phyloP scores from a whole-genome alignment of 2,888 invertebrate genomes.

The Charanyca ferruginea region DNA sequence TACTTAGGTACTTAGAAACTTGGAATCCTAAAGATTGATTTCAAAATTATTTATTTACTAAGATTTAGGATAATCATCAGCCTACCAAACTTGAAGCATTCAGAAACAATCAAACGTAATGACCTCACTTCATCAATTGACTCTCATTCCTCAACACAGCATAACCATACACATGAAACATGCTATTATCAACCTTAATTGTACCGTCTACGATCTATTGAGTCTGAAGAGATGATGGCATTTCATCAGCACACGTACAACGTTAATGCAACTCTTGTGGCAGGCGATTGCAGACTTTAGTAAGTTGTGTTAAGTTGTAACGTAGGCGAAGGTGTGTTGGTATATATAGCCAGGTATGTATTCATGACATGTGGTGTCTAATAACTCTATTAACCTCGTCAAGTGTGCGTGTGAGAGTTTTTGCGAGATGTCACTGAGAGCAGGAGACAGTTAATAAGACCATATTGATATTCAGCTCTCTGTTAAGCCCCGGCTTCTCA shows the following conservation, averaged over 20 bases:
- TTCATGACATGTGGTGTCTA: conserved; percentile 61
- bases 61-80: neutral
- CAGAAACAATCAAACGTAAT: conserved; percentile 48
- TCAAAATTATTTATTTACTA: neutral
- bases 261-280: neutral
- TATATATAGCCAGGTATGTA: conserved; percentile 39
- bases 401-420: conserved; percentile 50
- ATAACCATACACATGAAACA: neutral
- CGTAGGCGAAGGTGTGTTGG: neutral
- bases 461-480: neutral
- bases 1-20: neutral
- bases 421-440: neutral
- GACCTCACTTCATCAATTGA: conserved; percentile 74
- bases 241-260: conserved; percentile 41
- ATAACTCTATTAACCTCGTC: conserved; percentile 70
- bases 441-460: neutral
- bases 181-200: conserved; percentile 44
- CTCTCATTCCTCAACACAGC: conserved; percentile 61
- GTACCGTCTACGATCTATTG: conserved; percentile 4
- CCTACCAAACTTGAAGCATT: conserved; percentile 24
- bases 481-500: no score
- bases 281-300: conserved; percentile 47
- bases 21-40: neutral
- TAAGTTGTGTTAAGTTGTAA: neutral
- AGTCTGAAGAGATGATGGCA: conserved; percentile 31